Evolutionary conservation across 2,888 invertebrate genomes (phyloP), one percentile per base, ranked within the genome.

Genomic region (Sesia bembeciformis): DNA sequence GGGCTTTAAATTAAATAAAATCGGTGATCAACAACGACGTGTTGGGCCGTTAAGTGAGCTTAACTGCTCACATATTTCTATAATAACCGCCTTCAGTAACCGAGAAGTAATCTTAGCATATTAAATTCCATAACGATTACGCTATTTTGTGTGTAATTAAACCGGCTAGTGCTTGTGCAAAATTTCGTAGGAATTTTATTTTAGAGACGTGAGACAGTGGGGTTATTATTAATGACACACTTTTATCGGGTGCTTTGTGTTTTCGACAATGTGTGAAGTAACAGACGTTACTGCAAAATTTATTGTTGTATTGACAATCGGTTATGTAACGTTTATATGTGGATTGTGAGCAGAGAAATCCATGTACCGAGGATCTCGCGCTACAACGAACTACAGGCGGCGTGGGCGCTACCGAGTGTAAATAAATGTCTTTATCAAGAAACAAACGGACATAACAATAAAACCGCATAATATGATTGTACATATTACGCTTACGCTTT

Each of bases 381-480:
- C 54, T 23, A 46, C 46, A 46, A n/a, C n/a, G 23, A 46, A 46
- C 46, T 46, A 46, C n/a, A 46, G 7, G 46, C 46, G 46, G 8
- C 46, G 50, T 50, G 50, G 50, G 50, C 50, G 62, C 57, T 60
- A 60, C 60, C 62, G 63, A 63, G 56, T 62, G 61, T 64, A 62
- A 61, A 53, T 69, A 65, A 73, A 79, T 70, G 70, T 74, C 77
- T 77, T 77, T 74, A 78, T 81, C 74, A 66, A 66, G 60, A 68
- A 67, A 73, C 67, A 67, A 53, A 68, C 66, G 58, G 62, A 63
- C 67, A 72, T 68, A 67, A 72, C 66, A 72, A 74, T 74, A 74
- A 74, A 74, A 70, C 65, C 64, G 38, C 39, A 8, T 65, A 68
- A 65, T 65, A 61, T 62, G 64, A 66, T 70, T 67, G 62, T 66